Conservation (phyloP, 2,888 invertebrate genomes). For the Harpalus rubripes region DNA sequence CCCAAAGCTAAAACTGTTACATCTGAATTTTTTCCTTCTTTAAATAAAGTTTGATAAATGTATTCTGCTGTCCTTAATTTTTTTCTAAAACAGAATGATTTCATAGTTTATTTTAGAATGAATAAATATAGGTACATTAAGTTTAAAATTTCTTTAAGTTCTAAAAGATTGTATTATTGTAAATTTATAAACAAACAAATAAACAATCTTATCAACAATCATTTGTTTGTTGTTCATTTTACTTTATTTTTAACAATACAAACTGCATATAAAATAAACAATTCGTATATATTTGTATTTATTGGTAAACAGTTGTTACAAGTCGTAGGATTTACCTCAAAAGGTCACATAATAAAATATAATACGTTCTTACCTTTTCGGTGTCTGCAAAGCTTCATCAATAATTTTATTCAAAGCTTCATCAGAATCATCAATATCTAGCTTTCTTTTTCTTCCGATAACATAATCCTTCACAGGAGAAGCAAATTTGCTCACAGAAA, state of each 20-base stretch:
- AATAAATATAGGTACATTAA: background rate
- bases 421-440: conserved; percentile 78
- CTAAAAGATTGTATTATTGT: background rate
- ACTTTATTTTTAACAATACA: background rate
- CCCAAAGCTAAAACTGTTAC: conserved; percentile 85
- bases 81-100: conserved; percentile 4
- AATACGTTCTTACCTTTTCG: conserved; percentile 80
- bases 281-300: background rate
- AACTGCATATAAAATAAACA: conserved; percentile 44
- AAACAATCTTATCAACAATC: no score
- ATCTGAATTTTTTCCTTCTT: conserved; percentile 88
- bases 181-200: no score
- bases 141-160: background rate
- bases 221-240: no score
- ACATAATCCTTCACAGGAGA: conserved; percentile 77
- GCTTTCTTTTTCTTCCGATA: conserved; percentile 80
- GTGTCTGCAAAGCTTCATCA: conserved; percentile 81
- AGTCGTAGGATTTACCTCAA: no score
- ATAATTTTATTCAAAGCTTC: conserved; percentile 79
- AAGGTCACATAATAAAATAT: background rate
- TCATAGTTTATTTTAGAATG: background rate
- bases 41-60: conserved; percentile 87
- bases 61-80: conserved; percentile 82
- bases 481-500: conserved; percentile 74
- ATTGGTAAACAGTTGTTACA: no score